phyloP scores from a whole-genome alignment of 2,888 invertebrate genomes.

The Dysmachus trigonus region DNA sequence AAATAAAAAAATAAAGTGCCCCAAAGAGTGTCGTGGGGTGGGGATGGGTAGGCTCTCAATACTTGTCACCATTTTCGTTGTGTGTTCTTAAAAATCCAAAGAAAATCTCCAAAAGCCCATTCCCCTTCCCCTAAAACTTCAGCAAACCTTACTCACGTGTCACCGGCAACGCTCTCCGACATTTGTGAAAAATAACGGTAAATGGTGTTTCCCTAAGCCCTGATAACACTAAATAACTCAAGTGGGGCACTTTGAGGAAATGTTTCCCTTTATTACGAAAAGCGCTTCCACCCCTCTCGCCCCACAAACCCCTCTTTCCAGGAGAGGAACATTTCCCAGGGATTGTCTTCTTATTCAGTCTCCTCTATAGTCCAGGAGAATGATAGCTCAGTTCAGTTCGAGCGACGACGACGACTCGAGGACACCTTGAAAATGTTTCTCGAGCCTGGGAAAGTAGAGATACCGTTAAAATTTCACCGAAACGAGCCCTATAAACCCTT shows the following conservation, averaged over 20 bases:
- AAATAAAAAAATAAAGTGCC: neutral
- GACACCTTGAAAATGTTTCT: neutral
- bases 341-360: neutral
- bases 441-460: neutral
- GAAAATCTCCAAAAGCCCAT: neutral
- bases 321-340: neutral
- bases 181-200: neutral
- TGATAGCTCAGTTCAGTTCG: no score
- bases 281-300: neutral
- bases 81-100: neutral
- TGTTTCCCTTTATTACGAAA: neutral
- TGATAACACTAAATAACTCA: neutral
- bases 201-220: neutral
- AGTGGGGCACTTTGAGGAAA: neutral
- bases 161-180: neutral
- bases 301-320: neutral
- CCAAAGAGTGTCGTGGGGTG: neutral
- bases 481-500: conserved; percentile 13
- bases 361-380: neutral
- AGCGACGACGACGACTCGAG: neutral
- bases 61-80: neutral
- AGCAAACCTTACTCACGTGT: neutral
- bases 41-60: no score
- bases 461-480: conserved; percentile 15
- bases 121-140: neutral